Conservation (phyloP, 2,797 vertebrate species). For the Decapterus maruadsi region DNA sequence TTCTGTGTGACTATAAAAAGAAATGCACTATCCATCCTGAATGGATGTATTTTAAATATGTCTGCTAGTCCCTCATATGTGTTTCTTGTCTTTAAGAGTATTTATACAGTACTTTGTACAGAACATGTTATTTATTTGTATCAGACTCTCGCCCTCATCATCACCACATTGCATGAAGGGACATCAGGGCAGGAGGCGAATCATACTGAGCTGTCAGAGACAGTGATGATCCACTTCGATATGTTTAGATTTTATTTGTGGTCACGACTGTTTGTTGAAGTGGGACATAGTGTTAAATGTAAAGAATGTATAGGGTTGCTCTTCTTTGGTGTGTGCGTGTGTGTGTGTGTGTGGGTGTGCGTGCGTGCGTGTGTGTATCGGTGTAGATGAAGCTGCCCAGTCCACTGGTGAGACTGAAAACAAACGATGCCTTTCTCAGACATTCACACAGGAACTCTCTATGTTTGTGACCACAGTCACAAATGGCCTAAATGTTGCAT, state of each 20-base stretch:
- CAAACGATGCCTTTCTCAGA: constrained; percentile 64
- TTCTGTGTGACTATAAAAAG: constrained; percentile 44
- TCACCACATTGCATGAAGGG: constrained; percentile 47
- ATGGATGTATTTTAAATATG: constrained; percentile 39
- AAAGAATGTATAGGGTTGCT: constrained; percentile 25
- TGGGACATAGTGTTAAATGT: constrained; percentile 17
- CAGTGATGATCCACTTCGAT: constrained; percentile 8
- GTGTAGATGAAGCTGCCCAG: constrained; percentile 17
- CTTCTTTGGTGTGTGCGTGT: constrained; percentile 6
- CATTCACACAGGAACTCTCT: constrained; percentile 36
- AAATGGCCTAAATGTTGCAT: constrained; percentile 39
- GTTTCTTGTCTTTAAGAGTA: constrained; percentile 51
- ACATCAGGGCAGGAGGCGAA: constrained; percentile 23
- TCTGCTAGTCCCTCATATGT: constrained; percentile 40
- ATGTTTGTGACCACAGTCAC: constrained; percentile 43
- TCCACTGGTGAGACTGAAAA: constrained; percentile 53
- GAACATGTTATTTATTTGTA: constrained; percentile 64
- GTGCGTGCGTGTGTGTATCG: constrained; percentile 3
- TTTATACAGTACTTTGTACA: constrained; percentile 67
- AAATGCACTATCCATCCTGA: constrained; percentile 68
- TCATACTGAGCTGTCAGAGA: constrained; percentile 38
- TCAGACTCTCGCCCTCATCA: constrained; percentile 19
- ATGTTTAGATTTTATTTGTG: constrained; percentile 19
- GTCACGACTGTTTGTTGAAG: constrained; percentile 8
- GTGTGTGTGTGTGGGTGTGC: constrained; percentile 12